Percentiles rank a stretch among this genome's conserved stretches.
Evolutionary conservation across 1,140 invertebrate species (phyloP).

Genomic region (Chlorops oryzae): DNA sequence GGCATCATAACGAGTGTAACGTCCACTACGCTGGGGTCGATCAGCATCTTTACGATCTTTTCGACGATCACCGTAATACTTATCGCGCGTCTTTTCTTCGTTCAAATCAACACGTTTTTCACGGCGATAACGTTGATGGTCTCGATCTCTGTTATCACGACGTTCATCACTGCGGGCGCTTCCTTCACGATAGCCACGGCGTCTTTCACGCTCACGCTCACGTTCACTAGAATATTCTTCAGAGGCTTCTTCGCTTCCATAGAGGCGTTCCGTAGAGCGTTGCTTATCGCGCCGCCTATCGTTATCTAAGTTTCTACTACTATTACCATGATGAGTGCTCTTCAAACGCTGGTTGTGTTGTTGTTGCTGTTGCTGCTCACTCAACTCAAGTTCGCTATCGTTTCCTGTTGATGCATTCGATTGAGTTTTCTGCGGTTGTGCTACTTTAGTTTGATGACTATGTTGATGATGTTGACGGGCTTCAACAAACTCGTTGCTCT

Average conservation of each 20-base stretch:
- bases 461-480: conserved; percentile 6
- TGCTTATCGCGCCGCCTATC: conserved; percentile 29
- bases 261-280: conserved; percentile 27
- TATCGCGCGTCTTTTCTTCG: conserved; percentile 20
- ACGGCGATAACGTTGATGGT: conserved; percentile 18
- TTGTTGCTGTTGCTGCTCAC: background rate
- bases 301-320: too few relatives aligned
- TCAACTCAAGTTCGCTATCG: conserved; percentile 15
- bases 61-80: conserved; percentile 17
- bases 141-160: conserved; percentile 19
- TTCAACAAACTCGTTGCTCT: conserved; percentile 2
- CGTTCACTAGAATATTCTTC: conserved; percentile 52
- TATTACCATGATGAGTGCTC: too few relatives aligned
- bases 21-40: conserved; percentile 16
- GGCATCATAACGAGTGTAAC: conserved; percentile 19
- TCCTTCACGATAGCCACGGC: conserved; percentile 24
- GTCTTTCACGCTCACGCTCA: conserved; percentile 15
- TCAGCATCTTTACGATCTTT: conserved; percentile 16
- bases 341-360: conserved; percentile 31
- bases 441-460: too few relatives aligned
- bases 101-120: conserved; percentile 3
- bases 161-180: conserved; percentile 21
- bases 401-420: conserved; percentile 18
- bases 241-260: conserved; percentile 52
- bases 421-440: conserved; percentile 9